phyloP scores from a whole-genome alignment of 1,140 invertebrate genomes.

The Drosophila rhopaloa region DNA sequence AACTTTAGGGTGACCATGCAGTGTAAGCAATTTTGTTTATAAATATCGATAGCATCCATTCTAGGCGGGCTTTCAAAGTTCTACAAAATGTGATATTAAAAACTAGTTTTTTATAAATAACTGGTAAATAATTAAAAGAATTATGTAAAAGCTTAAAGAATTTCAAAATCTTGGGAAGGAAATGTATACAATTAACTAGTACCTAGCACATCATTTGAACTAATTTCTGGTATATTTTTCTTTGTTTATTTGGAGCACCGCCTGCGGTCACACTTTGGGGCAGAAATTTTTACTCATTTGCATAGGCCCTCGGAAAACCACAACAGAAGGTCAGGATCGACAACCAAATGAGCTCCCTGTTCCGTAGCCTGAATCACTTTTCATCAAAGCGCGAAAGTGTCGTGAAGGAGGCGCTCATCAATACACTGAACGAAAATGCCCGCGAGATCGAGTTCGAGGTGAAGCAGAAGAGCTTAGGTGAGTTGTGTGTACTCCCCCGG shows the following conservation, averaged over 20 bases:
- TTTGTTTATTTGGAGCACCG: background rate
- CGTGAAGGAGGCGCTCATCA: conserved; percentile 89
- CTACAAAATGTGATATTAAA: too few species aligned
- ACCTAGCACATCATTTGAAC: too few species aligned
- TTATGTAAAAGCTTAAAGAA: background rate
- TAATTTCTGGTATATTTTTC: background rate
- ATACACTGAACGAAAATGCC: conserved; percentile 89
- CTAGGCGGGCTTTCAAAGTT: background rate
- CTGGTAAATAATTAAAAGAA: accelerated
- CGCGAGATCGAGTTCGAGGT: conserved; percentile 90
- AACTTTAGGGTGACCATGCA: conserved; percentile 6
- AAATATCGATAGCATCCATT: background rate
- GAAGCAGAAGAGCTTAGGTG: conserved; percentile 85
- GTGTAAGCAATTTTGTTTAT: background rate
- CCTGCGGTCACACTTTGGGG: conserved; percentile 8
- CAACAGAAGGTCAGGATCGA: conserved; percentile 30
- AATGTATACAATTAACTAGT: too few species aligned
- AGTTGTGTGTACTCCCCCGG: conserved; percentile 13
- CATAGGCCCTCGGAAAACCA: background rate
- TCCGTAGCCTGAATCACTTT: conserved; percentile 73
- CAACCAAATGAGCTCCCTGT: conserved; percentile 77
- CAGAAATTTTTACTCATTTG: too few species aligned
- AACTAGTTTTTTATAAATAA: background rate
- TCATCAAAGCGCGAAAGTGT: conserved; percentile 86
- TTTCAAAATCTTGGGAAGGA: too few species aligned